These are phyloP conservation scores for Pterois miles DNA, from an alignment of 2,797 vertebrate genomes.

Conservation along the genomic window DNA sequence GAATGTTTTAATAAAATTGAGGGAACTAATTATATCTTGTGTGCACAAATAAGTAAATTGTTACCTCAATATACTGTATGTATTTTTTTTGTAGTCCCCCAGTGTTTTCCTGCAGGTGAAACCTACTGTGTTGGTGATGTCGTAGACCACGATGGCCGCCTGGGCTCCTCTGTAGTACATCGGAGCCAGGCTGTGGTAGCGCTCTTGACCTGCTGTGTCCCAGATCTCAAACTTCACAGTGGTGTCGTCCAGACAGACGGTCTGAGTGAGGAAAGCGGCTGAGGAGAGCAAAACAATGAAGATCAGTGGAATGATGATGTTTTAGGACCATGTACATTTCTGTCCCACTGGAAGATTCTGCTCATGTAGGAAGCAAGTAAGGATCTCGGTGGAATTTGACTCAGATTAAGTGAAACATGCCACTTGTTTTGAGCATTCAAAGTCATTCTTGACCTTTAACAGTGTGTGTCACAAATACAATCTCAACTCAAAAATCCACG, in stretches of 20 bases:
- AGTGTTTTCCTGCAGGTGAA: not conserved
- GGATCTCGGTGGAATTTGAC: not conserved
- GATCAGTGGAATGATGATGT: not conserved
- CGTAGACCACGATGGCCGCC: constrained; percentile 96
- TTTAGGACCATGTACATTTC: not conserved
- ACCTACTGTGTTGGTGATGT: constrained; percentile 94
- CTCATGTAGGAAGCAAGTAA: not conserved
- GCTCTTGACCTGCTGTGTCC: constrained; percentile 96
- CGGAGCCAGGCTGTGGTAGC: constrained; percentile 96
- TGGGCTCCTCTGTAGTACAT: constrained; percentile 98
- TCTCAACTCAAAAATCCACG: not conserved
- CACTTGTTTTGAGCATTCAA: not conserved
- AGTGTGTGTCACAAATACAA: not conserved
- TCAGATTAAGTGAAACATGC: not conserved
- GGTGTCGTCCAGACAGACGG: constrained; percentile 94
- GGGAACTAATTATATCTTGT: not conserved
- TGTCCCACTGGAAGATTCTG: not conserved
- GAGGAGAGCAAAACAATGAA: constrained; percentile 27
- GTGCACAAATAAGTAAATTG: not conserved
- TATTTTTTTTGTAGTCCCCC: not conserved
- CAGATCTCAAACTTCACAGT: constrained; percentile 99
- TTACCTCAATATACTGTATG: not conserved
- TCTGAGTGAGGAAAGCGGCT: constrained; percentile 98
- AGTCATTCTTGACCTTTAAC: not conserved
- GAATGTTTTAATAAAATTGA: not conserved